Percentiles rank a stretch among this genome's conserved stretches.
Evolutionary conservation across 2,113 vertebrate species (phyloP).

Genomic region (Leiothrix lutea): DNA sequence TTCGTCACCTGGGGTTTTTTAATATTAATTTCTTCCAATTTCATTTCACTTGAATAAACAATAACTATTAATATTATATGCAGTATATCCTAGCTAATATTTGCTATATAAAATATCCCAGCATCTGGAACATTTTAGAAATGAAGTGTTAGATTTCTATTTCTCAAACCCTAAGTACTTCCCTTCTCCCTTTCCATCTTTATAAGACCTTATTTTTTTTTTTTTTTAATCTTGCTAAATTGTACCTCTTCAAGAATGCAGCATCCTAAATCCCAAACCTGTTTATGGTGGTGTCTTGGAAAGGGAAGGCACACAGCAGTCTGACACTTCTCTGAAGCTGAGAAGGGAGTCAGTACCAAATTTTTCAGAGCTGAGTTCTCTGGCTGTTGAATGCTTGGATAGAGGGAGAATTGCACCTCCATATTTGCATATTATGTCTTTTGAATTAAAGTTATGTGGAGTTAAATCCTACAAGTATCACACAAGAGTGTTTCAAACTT

Average conservation of each 20-base stretch:
- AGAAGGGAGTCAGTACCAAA: neutral
- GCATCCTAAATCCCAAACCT: neutral
- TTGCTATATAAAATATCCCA: neutral
- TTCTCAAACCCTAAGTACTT: neutral
- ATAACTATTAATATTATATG: too few relatives aligned
- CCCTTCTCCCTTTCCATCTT: neutral
- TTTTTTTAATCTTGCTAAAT: neutral
- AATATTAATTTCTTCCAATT: neutral
- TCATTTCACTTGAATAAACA: neutral
- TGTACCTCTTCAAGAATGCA: neutral
- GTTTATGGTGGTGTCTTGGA: neutral
- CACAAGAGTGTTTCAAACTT: neutral
- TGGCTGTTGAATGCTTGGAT: neutral
- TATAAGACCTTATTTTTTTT: neutral
- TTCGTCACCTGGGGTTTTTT: neutral
- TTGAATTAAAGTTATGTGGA: neutral
- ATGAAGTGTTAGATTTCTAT: neutral
- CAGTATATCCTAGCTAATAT: neutral
- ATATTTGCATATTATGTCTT: neutral
- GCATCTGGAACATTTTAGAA: neutral
- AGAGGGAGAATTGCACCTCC: neutral
- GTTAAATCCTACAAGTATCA: neutral
- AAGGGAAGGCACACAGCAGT: neutral
- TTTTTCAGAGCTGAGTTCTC: neutral
- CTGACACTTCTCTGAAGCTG: neutral